These are phyloP conservation scores for Caprella mutica DNA, from an alignment of 2,888 invertebrate genomes.

Conservation along the genomic window DNA sequence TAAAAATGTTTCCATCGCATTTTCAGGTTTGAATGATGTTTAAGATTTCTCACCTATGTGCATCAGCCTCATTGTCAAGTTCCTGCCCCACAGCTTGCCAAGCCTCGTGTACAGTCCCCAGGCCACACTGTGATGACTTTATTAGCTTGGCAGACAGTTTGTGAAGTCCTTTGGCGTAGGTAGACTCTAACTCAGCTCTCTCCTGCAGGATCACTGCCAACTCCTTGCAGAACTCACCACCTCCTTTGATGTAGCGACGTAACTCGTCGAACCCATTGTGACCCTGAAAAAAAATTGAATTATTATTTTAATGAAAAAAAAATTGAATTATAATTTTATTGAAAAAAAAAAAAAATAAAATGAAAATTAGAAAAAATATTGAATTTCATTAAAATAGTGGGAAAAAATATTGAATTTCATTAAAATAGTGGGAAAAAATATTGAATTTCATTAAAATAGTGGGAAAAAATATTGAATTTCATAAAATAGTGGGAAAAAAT, in stretches of 20 bases:
- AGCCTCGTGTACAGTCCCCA: slow-evolving; percentile 63
- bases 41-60: slow-evolving; percentile 70
- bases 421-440: no score
- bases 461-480: no score
- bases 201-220: slow-evolving; percentile 77
- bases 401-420: no score
- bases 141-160: slow-evolving; percentile 75
- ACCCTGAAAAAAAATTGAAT: slow-evolving; percentile 59
- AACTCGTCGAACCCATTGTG: slow-evolving; percentile 89
- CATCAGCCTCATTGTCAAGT: slow-evolving; percentile 82
- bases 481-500: no score
- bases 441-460: no score
- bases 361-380: no score
- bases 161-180: slow-evolving; percentile 78
- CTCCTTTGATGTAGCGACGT: slow-evolving; percentile 81
- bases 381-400: no score
- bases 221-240: slow-evolving; percentile 89
- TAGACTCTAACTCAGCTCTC: slow-evolving; percentile 79
- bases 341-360: no score
- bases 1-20: no score
- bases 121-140: slow-evolving; percentile 53
- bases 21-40: no score
- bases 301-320: no score
- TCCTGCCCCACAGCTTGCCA: slow-evolving; percentile 86
- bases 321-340: no score